Percentiles rank a stretch among this genome's conserved stretches.
phyloP scores from a whole-genome alignment of 2,113 vertebrate species.

The Glaucidium brasilianum region DNA sequence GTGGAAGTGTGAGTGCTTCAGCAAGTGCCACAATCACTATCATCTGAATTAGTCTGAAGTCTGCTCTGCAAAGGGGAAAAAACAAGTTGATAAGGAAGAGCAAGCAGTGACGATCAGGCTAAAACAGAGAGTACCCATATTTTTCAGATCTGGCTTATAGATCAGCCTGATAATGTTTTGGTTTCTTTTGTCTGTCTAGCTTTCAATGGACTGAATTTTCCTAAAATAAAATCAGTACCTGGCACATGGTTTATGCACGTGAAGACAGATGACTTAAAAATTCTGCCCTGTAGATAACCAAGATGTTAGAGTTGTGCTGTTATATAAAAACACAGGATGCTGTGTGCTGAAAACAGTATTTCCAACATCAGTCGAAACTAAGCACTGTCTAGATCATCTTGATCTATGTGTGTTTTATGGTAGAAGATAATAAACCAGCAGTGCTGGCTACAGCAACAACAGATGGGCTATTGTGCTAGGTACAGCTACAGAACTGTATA shows the following conservation, averaged over 20 bases:
- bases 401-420: not conserved
- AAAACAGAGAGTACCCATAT: not conserved
- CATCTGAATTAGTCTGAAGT: not conserved
- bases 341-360: not conserved
- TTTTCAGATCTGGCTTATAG: not conserved
- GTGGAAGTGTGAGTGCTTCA: not conserved
- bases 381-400: not conserved
- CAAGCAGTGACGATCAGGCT: not conserved
- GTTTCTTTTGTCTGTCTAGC: not conserved
- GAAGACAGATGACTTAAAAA: not conserved
- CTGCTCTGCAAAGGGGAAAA: not conserved
- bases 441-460: not conserved
- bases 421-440: not conserved
- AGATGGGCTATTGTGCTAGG: not conserved
- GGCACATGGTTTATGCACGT: accelerated
- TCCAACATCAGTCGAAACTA: not conserved
- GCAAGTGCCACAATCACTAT: not conserved
- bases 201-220: not conserved
- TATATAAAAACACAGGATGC: not conserved
- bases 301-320: not conserved
- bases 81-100: accelerated
- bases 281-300: not conserved
- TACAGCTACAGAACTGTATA: not conserved
- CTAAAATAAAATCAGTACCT: not conserved
- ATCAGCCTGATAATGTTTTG: not conserved